Evolutionary conservation across 2,888 invertebrate species (phyloP).

Genomic region (Thymelicus lineola): DNA sequence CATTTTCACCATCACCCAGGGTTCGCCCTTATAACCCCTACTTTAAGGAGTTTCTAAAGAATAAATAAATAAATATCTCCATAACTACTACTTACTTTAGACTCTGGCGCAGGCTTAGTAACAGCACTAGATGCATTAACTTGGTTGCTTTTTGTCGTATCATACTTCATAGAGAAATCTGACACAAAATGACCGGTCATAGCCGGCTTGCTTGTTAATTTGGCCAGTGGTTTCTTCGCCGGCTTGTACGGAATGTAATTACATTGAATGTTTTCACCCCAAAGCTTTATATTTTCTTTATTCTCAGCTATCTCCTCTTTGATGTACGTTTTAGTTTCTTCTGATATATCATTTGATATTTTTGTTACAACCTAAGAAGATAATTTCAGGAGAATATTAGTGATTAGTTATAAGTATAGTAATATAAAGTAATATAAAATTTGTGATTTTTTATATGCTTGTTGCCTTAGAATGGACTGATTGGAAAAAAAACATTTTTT

Average conservation of each 20-base stretch:
- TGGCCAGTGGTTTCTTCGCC: conserved; percentile 66
- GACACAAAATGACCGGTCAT: conserved; percentile 69
- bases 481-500: too few species aligned
- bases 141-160: conserved; percentile 45
- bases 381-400: not conserved
- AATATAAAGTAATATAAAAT: too few species aligned
- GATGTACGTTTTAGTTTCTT: conserved; percentile 77
- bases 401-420: too few species aligned
- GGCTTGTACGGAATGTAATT: conserved; percentile 72
- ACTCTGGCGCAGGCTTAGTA: conserved; percentile 48
- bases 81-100: conserved; percentile 57
- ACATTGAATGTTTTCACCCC: conserved; percentile 78
- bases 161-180: conserved; percentile 82
- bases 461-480: too few species aligned
- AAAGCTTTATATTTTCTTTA: conserved; percentile 68
- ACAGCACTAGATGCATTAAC: conserved; percentile 42
- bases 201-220: conserved; percentile 68
- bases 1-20: too few species aligned
- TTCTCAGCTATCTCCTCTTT: conserved; percentile 61
- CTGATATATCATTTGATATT: conserved; percentile 74
- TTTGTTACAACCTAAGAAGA: conserved; percentile 71
- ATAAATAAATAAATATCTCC: too few species aligned
- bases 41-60: too few species aligned
- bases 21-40: too few species aligned
- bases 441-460: too few species aligned